Evolutionary conservation across 1,140 invertebrate species (phyloP).

Genomic region (Babylonia areolata): DNA sequence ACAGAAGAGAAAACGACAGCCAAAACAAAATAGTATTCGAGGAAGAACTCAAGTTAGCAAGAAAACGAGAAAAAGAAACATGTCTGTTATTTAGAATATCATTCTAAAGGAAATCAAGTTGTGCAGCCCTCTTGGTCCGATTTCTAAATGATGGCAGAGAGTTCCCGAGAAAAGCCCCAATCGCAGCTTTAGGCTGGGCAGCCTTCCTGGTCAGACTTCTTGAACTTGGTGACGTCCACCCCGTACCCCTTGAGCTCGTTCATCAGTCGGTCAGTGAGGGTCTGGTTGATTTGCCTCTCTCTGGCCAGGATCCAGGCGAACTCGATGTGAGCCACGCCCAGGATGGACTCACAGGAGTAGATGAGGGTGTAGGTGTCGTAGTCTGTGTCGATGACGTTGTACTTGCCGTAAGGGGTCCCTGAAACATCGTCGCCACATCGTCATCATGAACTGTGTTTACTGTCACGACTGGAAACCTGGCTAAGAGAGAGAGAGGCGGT

Average conservation of each 20-base stretch:
- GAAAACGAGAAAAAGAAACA: neutral
- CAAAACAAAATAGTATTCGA: neutral
- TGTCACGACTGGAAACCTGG: no score
- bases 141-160: neutral
- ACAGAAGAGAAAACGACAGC: no score
- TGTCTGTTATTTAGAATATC: neutral
- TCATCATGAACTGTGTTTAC: no score
- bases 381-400: conserved; percentile 61
- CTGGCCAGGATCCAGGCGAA: conserved; percentile 61
- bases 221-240: conserved; percentile 47
- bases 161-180: neutral
- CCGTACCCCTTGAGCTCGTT: conserved; percentile 36
- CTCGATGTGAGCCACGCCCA: conserved; percentile 48
- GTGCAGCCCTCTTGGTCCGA: no score
- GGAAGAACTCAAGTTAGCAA: neutral
- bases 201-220: conserved; percentile 45
- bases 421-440: no score
- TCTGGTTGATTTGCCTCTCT: conserved; percentile 41
- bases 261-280: conserved; percentile 47
- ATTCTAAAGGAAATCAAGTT: neutral
- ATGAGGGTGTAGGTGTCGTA: conserved; percentile 56
- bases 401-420: conserved; percentile 36
- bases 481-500: no score
- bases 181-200: conserved; percentile 38
- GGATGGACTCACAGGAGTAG: conserved; percentile 54